Conservation (phyloP, 2,888 invertebrate species). For the Baccha elongata region DNA sequence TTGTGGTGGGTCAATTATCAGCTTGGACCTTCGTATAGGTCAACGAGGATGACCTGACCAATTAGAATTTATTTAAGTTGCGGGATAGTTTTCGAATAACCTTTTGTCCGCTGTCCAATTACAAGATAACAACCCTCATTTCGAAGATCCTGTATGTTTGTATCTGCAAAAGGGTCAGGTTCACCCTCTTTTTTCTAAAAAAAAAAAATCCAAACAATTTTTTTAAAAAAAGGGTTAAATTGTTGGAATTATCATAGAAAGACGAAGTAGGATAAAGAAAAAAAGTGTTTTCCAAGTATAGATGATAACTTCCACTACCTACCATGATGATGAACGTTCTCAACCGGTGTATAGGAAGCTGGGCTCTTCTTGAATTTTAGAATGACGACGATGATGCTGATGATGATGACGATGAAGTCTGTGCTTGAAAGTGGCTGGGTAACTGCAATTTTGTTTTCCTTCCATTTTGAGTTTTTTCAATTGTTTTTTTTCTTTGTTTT, state of each 20-base stretch:
- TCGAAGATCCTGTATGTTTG: conserved; percentile 9
- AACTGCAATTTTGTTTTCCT: conserved; percentile 68
- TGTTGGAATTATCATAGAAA: conserved; percentile 47
- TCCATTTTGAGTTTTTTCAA: conserved; percentile 50
- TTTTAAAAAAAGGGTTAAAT: conserved; percentile 40
- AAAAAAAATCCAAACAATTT: conserved; percentile 12
- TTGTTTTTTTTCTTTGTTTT: conserved; percentile 13
- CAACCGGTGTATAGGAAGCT: conserved; percentile 7
- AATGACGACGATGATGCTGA: conserved; percentile 18
- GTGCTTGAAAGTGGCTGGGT: conserved; percentile 70
- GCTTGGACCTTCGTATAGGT: conserved; percentile 41
- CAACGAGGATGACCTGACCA: conserved; percentile 66
- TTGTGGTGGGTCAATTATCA: conserved; percentile 52
- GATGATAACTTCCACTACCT: conserved; percentile 43
- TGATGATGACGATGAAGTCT: conserved; percentile 37
- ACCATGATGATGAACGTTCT: conserved; percentile 61
- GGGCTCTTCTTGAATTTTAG: conserved; percentile 33
- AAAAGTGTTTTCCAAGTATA: conserved; percentile 40
- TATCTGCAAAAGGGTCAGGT: conserved; percentile 60
- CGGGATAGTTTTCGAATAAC: conserved; percentile 60
- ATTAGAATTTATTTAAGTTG: conserved; percentile 61
- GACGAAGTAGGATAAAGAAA: background rate
- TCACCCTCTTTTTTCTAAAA: conserved; percentile 76
- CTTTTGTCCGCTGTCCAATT: conserved; percentile 57
- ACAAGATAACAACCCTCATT: conserved; percentile 61